A percentile compares a stretch with the other conserved stretches of the same genome.
Conservation (phyloP, 2,888 invertebrate genomes). For the Periphyllus acericola region DNA sequence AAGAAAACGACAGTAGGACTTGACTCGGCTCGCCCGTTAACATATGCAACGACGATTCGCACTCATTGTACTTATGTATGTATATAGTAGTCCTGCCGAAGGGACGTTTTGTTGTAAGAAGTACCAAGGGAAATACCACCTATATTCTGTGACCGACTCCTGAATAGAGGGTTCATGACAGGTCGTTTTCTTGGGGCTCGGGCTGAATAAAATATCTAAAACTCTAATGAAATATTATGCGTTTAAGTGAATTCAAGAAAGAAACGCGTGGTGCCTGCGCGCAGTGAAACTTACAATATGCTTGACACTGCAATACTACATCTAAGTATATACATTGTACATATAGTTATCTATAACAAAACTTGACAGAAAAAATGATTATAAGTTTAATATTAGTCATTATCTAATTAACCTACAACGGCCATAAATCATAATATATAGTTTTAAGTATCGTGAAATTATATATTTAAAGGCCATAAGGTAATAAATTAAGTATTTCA, state of each 20-base stretch:
- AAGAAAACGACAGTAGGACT: conserved; percentile 22
- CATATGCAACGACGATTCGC: conserved; percentile 11
- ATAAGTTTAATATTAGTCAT: conserved; percentile 11
- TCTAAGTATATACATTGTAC: too few species aligned
- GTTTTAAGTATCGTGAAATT: conserved; percentile 8
- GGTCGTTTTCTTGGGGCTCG: not conserved
- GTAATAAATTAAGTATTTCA: conserved; percentile 37
- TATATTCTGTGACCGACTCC: not conserved
- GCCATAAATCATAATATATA: not conserved
- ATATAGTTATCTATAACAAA: not conserved
- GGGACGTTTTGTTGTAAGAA: not conserved
- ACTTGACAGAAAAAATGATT: conserved; percentile 8
- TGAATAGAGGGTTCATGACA: not conserved
- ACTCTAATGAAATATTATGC: too few species aligned
- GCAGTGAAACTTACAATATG: too few species aligned
- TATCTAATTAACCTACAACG: conserved; percentile 10
- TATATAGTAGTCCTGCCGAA: not conserved
- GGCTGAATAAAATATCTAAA: too few species aligned
- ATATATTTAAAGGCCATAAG: not conserved
- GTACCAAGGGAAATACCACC: too few species aligned
- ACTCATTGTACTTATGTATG: not conserved
- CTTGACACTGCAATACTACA: too few species aligned
- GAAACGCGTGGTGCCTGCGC: too few species aligned
- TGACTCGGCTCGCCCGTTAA: conserved; percentile 1
- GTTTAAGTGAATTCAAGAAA: too few species aligned